Percentiles rank a stretch among this genome's conserved stretches.
phyloP scores from a whole-genome alignment of 2,888 invertebrate genomes.

The Formica aserva region DNA sequence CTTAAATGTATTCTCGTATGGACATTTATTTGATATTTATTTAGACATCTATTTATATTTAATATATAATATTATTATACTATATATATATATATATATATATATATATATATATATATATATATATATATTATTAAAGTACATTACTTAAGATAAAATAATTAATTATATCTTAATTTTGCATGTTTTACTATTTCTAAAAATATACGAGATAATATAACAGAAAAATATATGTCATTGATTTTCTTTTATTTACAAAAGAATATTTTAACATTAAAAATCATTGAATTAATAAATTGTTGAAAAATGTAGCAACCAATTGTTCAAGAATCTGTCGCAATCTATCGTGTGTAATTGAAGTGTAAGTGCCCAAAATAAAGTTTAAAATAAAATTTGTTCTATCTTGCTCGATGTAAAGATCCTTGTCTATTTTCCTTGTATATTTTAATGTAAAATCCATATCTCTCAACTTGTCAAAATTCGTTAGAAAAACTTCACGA shows the following conservation, averaged over 20 bases:
- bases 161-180: background rate
- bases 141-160: background rate
- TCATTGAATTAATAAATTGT: background rate
- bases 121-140: background rate
- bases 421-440: background rate
- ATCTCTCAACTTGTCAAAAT: conserved; percentile 10
- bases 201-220: background rate
- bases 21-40: background rate
- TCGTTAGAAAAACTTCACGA: conserved; percentile 5
- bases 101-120: background rate
- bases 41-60: background rate
- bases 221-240: background rate
- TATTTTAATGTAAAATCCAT: background rate
- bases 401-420: background rate
- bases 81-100: too few species aligned
- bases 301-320: background rate
- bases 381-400: background rate
- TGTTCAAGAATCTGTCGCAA: background rate
- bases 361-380: background rate
- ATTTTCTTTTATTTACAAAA: background rate
- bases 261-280: background rate
- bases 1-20: background rate
- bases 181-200: background rate
- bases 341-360: background rate
- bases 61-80: background rate